These are phyloP conservation scores for Pandemis heparana DNA, from an alignment of 2,888 invertebrate species.

Conservation along the genomic window DNA sequence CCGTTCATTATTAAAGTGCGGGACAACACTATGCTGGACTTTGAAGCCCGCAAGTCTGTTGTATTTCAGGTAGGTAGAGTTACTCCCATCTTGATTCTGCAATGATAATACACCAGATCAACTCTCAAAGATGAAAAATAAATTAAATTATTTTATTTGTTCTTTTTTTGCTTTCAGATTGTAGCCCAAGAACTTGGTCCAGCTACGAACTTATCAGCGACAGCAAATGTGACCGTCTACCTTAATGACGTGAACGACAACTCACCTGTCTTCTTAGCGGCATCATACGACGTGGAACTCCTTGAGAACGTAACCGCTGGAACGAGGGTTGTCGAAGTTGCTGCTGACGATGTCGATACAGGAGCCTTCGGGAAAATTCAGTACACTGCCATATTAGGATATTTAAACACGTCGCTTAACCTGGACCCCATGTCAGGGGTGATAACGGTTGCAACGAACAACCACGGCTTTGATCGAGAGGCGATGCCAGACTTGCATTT, in stretches of 20 bases:
- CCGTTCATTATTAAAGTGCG: slow-evolving; percentile 94
- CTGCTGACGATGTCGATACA: slow-evolving; percentile 93
- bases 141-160: background rate
- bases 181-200: slow-evolving; percentile 93
- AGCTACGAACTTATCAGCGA: slow-evolving; percentile 89
- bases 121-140: background rate
- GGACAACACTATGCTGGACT: slow-evolving; percentile 93
- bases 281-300: slow-evolving; percentile 90
- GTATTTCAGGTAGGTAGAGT: slow-evolving; percentile 87
- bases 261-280: slow-evolving; percentile 91
- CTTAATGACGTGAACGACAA: slow-evolving; percentile 96
- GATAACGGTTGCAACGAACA: slow-evolving; percentile 91
- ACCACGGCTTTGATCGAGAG: slow-evolving; percentile 93
- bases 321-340: slow-evolving; percentile 89
- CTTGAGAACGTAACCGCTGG: slow-evolving; percentile 93
- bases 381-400: slow-evolving; percentile 92
- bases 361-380: slow-evolving; percentile 91
- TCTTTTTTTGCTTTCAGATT: slow-evolving; percentile 81
- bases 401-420: slow-evolving; percentile 91
- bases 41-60: slow-evolving; percentile 91
- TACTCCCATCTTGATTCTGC: background rate
- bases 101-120: background rate
- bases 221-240: slow-evolving; percentile 91
- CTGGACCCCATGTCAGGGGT: slow-evolving; percentile 92
- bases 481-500: slow-evolving; percentile 91